Evolutionary conservation across 2,888 invertebrate species (phyloP).

Genomic region (Maniola hyperantus): DNA sequence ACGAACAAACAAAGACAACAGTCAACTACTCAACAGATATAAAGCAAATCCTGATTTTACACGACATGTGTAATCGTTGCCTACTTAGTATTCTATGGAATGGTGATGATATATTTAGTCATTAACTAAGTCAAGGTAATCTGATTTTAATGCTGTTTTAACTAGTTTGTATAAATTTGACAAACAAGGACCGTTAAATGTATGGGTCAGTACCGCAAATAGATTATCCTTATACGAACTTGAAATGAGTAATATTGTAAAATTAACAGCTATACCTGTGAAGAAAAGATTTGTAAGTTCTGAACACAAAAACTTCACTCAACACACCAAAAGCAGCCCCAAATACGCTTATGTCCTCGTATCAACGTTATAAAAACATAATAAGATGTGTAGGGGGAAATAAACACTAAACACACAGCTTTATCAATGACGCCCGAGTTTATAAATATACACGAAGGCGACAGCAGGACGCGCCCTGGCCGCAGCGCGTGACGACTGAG

Average conservation of each 20-base stretch:
- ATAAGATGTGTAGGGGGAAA: constrained; percentile 38
- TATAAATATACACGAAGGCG: constrained; percentile 74
- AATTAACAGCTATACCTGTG: not conserved
- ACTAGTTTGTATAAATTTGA: constrained; percentile 13
- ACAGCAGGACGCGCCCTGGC: constrained; percentile 76
- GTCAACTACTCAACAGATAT: not conserved
- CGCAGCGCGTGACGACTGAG: constrained; percentile 63
- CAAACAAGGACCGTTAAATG: constrained; percentile 18
- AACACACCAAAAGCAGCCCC: constrained; percentile 4
- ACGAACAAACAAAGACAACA: constrained; percentile 25
- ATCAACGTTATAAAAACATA: constrained; percentile 1
- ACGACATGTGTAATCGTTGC: not conserved
- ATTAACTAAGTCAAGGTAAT: not conserved
- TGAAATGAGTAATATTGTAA: constrained; percentile 5
- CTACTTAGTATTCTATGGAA: not conserved
- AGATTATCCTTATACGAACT: constrained; percentile 25
- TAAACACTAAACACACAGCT: constrained; percentile 51
- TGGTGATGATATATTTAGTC: not conserved
- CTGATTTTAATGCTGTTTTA: constrained; percentile 20
- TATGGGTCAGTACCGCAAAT: constrained; percentile 24
- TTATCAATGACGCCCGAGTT: constrained; percentile 71
- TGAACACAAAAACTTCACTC: not conserved
- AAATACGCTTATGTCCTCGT: not conserved
- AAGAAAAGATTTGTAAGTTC: not conserved
- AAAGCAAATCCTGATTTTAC: not conserved